Conservation (phyloP, 2,113 vertebrate genomes). For the Festucalex cinctus region DNA sequence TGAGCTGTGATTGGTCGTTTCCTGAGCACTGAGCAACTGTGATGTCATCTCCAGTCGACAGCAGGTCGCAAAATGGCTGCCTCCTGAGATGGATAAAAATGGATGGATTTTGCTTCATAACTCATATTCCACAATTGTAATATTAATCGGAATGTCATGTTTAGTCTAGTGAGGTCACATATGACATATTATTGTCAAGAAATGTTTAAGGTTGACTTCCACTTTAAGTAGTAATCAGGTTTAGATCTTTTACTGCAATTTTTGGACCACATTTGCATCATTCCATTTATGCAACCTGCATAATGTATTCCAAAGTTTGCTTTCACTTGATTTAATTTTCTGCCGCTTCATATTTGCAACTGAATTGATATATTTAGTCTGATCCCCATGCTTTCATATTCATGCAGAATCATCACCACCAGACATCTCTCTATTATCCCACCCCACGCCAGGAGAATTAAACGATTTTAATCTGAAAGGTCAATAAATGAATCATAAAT, state of each 20-base stretch:
- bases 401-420: slow-evolving; percentile 24
- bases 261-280: not conserved
- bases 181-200: too few relatives aligned
- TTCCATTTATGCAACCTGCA: not conserved
- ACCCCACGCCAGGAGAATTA: slow-evolving; percentile 20
- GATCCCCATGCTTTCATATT: slow-evolving; percentile 13
- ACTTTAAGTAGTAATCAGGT: not conserved
- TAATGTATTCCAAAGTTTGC: not conserved
- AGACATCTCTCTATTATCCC: slow-evolving; percentile 12
- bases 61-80: too few relatives aligned
- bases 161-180: too few relatives aligned
- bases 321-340: not conserved
- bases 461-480: slow-evolving; percentile 41
- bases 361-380: not conserved
- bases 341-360: not conserved
- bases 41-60: too few relatives aligned
- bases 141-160: too few relatives aligned
- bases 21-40: too few relatives aligned
- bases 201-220: too few relatives aligned
- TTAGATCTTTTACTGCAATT: not conserved
- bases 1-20: too few relatives aligned
- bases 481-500: slow-evolving; percentile 48
- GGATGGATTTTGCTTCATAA: too few relatives aligned
- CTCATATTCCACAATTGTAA: too few relatives aligned
- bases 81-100: too few relatives aligned